Percentiles rank a stretch among this genome's conserved stretches.
Conservation (phyloP, 2,888 invertebrate genomes). For the Lordiphosa andalusiaca region DNA sequence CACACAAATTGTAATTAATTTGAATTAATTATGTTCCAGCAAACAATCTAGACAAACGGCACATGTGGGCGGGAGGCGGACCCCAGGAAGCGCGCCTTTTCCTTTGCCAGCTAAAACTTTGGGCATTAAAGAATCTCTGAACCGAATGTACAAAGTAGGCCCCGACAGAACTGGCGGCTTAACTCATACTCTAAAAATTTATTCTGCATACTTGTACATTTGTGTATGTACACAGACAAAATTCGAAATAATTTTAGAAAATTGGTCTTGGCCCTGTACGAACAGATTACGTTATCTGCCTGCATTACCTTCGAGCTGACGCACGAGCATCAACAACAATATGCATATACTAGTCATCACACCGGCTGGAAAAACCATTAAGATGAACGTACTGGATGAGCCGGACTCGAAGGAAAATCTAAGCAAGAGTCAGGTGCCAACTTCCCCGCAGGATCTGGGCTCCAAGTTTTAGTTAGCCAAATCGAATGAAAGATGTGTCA, state of each 20-base stretch:
- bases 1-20: conserved; percentile 76
- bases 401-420: neutral
- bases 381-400: conserved; percentile 40
- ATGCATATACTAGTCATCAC: conserved; percentile 60
- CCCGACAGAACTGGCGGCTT: neutral
- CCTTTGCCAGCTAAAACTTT: conserved; percentile 20
- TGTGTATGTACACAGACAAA: conserved; percentile 13
- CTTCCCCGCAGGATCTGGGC: no score
- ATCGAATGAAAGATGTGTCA: no score
- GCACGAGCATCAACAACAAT: neutral
- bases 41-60: conserved; percentile 45
- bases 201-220: no score
- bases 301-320: conserved; percentile 22
- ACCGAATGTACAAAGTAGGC: neutral
- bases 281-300: conserved; percentile 38
- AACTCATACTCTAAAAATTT: neutral
- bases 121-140: conserved; percentile 8
- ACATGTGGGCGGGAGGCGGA: conserved; percentile 26
- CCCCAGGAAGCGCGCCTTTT: conserved; percentile 10
- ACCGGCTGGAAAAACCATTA: conserved; percentile 44
- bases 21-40: conserved; percentile 75
- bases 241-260: conserved; percentile 18
- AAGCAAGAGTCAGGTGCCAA: conserved; percentile 1
- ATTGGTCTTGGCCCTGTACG: conserved; percentile 31
- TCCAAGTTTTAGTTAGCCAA: no score